phyloP scores from a whole-genome alignment of 1,140 invertebrate genomes.

The Eriocheir sinensis region DNA sequence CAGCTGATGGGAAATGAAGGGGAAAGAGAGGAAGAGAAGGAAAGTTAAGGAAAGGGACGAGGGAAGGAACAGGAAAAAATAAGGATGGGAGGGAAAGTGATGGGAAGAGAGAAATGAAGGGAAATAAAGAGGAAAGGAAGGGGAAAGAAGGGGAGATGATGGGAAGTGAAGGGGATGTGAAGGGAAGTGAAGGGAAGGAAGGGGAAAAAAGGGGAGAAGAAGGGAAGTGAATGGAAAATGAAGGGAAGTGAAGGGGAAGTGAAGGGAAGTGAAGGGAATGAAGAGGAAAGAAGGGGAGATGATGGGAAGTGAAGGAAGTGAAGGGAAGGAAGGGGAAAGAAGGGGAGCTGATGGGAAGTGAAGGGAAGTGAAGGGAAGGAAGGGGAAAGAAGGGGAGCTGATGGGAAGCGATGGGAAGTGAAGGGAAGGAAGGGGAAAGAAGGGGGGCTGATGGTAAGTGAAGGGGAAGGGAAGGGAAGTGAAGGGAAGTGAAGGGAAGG shows the following conservation, averaged over 20 bases:
- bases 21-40: not conserved
- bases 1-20: not conserved
- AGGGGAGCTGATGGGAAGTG: not conserved
- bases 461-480: no score
- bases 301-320: not conserved
- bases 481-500: no score
- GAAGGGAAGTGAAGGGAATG: not conserved
- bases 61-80: not conserved
- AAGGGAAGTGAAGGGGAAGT: not conserved
- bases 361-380: not conserved
- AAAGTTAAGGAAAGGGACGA: not conserved
- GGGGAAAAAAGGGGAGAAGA: not conserved
- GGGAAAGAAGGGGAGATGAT: not conserved
- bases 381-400: not conserved
- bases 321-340: not conserved
- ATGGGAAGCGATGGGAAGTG: not conserved
- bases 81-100: not conserved
- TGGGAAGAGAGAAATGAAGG: not conserved
- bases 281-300: not conserved
- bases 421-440: no score
- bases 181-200: not conserved
- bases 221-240: not conserved
- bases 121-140: not conserved
- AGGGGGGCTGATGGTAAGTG: no score
- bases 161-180: not conserved